phyloP scores from a whole-genome alignment of 2,113 vertebrate genomes.

The Vidua chalybeata region DNA sequence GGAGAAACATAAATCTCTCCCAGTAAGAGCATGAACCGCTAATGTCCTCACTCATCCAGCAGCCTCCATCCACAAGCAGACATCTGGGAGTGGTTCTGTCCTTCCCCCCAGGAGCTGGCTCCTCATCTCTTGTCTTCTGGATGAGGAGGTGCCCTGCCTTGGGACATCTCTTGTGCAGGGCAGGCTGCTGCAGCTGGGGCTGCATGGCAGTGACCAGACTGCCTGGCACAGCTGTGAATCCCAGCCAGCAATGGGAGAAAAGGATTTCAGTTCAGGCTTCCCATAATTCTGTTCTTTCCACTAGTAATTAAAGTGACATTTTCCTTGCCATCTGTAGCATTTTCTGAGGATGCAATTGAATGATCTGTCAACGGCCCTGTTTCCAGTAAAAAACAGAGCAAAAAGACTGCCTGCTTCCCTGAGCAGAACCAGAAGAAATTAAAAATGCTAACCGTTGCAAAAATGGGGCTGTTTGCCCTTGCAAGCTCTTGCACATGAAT shows the following conservation, averaged over 20 bases:
- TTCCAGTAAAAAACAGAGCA: slow-evolving; percentile 19
- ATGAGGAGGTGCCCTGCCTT: not conserved
- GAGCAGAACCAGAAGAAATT: not conserved
- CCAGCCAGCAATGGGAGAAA: not conserved
- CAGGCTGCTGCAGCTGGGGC: not conserved
- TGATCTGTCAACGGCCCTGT: slow-evolving; percentile 17
- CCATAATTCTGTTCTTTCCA: not conserved
- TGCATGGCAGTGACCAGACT: accelerated
- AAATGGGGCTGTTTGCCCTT: not conserved
- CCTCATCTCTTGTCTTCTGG: not conserved
- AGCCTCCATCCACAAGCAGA: not conserved
- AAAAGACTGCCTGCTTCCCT: not conserved
- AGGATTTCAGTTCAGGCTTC: not conserved
- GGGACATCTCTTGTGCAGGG: not conserved
- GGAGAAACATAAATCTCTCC: not conserved
- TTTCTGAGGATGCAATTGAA: slow-evolving; percentile 7
- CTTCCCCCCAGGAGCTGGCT: accelerated
- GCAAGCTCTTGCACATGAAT: not conserved
- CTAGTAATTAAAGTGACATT: slow-evolving; percentile 55
- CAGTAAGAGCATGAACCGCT: accelerated
- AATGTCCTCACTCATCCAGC: not conserved
- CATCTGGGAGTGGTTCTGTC: accelerated
- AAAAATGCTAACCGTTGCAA: not conserved
- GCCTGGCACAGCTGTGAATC: not conserved
- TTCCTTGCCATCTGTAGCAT: slow-evolving; percentile 49